These are phyloP conservation scores for Hemaris fuciformis DNA, from an alignment of 2,888 invertebrate genomes.

Conservation along the genomic window DNA sequence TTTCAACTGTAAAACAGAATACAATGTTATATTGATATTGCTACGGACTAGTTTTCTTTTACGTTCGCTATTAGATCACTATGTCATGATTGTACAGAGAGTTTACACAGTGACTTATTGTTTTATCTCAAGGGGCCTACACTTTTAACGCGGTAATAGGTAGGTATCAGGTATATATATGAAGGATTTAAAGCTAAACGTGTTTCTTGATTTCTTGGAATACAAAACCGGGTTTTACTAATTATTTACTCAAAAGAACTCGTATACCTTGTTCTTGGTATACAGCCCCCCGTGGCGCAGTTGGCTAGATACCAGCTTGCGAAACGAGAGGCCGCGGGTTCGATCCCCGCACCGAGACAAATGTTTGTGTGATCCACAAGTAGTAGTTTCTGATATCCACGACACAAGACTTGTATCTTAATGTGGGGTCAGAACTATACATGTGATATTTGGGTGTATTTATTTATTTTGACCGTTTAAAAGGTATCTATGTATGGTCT, in stretches of 20 bases:
- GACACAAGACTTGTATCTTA: too few relatives aligned
- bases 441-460: too few relatives aligned
- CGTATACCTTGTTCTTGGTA: neutral
- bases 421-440: too few relatives aligned
- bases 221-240: constrained; percentile 1
- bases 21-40: neutral
- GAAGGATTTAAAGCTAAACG: constrained; percentile 3
- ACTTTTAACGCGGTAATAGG: neutral
- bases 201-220: constrained; percentile 9
- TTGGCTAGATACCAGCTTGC: too few relatives aligned
- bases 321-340: too few relatives aligned
- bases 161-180: neutral
- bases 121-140: neutral
- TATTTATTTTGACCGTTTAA: neutral
- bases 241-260: neutral
- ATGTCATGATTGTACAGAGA: neutral
- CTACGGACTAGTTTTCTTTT: neutral
- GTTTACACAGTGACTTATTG: neutral
- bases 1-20: neutral
- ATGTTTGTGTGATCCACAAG: too few relatives aligned
- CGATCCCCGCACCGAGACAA: too few relatives aligned
- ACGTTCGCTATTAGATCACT: neutral
- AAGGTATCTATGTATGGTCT: too few relatives aligned
- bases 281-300: too few relatives aligned
- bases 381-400: too few relatives aligned